Conservation (phyloP, 2,113 vertebrate genomes). For the Peromyscus polionotus region DNA sequence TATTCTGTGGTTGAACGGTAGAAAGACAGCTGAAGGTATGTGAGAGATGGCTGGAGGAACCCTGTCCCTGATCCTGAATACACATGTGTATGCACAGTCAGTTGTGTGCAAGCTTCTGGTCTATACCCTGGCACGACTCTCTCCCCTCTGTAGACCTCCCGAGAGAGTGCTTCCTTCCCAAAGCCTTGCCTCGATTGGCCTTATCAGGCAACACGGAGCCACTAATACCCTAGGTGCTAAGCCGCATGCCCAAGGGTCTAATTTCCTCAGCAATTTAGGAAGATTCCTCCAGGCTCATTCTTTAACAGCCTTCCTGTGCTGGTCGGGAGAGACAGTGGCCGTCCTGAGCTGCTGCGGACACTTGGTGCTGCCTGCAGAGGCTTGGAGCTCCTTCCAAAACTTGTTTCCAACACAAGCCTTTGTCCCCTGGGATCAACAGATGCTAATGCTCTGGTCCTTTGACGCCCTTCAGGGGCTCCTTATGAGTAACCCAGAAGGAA, state of each 20-base stretch:
- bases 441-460: neutral
- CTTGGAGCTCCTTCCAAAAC: neutral
- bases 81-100: too few species aligned
- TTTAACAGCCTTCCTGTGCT: neutral
- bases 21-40: neutral
- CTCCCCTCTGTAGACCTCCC: neutral
- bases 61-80: neutral
- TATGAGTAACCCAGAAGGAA: neutral
- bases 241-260: neutral
- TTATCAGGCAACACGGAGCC: conserved; percentile 3
- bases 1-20: neutral
- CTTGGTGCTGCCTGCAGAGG: neutral
- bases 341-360: neutral
- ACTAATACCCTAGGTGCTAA: neutral
- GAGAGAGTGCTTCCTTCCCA: neutral
- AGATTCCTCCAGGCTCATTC: neutral
- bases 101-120: neutral
- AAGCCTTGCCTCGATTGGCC: neutral
- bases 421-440: neutral
- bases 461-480: neutral
- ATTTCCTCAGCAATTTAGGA: conserved; percentile 19
- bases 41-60: neutral
- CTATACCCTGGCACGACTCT: neutral
- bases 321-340: accelerated
- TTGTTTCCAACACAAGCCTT: neutral